These are phyloP conservation scores for Eptatretus atami DNA, from an alignment of 2,797 vertebrate species.

Conservation along the genomic window DNA sequence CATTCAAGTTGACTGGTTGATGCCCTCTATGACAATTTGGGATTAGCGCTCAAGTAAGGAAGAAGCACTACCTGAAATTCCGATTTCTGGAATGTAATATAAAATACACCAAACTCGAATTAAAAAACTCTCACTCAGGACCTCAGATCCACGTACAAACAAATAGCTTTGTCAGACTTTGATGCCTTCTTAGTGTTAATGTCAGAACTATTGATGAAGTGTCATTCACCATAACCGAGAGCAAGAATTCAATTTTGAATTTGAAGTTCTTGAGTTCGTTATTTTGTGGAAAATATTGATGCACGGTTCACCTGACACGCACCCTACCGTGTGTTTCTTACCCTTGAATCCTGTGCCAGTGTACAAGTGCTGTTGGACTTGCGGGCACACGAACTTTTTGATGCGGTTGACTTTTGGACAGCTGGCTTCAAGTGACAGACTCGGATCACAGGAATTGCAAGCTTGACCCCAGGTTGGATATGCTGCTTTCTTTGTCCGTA, in stretches of 20 bases:
- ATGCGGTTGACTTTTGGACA: slow-evolving; percentile 90
- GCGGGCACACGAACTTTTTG: slow-evolving; percentile 73
- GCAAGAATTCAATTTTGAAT: no score
- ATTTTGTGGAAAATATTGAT: no score
- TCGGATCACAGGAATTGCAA: slow-evolving; percentile 65
- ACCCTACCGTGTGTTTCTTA: no score
- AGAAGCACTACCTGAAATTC: no score
- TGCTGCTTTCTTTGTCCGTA: slow-evolving; percentile 7
- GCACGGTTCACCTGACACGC: no score
- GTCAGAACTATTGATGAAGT: background rate
- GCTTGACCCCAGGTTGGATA: slow-evolving; percentile 49
- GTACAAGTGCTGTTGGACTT: slow-evolving; percentile 72
- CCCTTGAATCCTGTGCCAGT: slow-evolving; percentile 18
- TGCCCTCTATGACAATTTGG: no score
- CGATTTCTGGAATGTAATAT: no score
- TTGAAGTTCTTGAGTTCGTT: no score
- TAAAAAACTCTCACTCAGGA: no score
- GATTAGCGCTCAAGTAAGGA: no score
- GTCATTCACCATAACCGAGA: slow-evolving; percentile 10
- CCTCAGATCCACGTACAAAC: background rate
- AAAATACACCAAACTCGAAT: no score
- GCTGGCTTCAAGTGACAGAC: slow-evolving; percentile 91
- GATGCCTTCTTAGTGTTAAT: background rate
- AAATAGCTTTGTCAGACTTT: background rate
- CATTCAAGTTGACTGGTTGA: no score